Evolutionary conservation across 2,888 invertebrate genomes (phyloP), one percentile per base, ranked within the genome.

Genomic region (Pedicia rivosa): DNA sequence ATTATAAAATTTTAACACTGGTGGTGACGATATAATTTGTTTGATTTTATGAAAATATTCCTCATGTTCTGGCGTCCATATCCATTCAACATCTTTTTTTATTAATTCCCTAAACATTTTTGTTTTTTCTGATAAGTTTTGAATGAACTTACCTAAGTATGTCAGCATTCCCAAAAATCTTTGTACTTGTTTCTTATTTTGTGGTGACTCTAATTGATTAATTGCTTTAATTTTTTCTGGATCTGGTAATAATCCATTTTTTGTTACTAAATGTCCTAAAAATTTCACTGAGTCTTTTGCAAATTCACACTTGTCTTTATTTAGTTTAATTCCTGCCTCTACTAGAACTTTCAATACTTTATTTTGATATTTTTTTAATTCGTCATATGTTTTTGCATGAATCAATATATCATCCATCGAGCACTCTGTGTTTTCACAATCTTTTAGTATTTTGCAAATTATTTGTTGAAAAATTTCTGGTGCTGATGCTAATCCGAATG

Each of bases 371-470:
- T 38, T 6, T n/a, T 46, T 3, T 22, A 47, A 39, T 37, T 48
- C 38, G 31, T 46, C 43, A 32, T 40, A 37, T 6, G 43, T 45
- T 33, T 36, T 39, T 6, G 45, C 46, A 37, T 44, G 42, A 9
- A 48, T 44, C 13, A 50, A 28, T 8, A 50, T 38, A 38, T 49
- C 48, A 33, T 49, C 48, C 36, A 48, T 43, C 9, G 48, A 45
- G 1, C 42, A 39, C 26, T 45, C 40, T 16, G 46, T 44, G 35
- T 46, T 45, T 31, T 37, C 28, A 16, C 42, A 28, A 20, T 35
- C 40, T 30, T 39, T 37, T 25, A 47, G 28, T 9, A 46, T 16
- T 16, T 35, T 32, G 10, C 36, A 39, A 44, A 48, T 42, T 25
- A 42, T 34, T 35, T 47, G 37, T 36, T 27, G 13, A 14, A 29